A percentile compares a stretch with the other conserved stretches of the same genome.
Conservation (phyloP, 2,888 invertebrate genomes). For the Uloborus plumipes region DNA sequence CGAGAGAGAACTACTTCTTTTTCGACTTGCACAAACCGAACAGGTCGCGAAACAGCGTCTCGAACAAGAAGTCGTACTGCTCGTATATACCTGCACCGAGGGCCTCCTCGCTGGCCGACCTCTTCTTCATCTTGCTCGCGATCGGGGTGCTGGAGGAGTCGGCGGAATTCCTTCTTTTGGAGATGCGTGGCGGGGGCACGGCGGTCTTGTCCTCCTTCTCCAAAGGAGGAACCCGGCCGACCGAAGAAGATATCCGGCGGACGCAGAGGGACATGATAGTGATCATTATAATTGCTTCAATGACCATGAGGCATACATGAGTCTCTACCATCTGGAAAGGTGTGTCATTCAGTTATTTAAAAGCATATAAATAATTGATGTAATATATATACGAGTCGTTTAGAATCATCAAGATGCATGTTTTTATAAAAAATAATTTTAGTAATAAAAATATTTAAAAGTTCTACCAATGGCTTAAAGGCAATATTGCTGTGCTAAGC, state of each 20-base stretch:
- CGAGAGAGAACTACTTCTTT: background rate
- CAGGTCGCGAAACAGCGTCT: conserved; percentile 19
- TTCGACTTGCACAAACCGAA: background rate
- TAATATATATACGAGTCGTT: too few relatives aligned
- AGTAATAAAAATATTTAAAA: too few relatives aligned
- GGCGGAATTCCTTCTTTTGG: conserved; percentile 54
- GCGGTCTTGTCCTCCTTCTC: conserved; percentile 12
- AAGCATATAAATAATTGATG: background rate
- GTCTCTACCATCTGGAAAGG: conserved; percentile 68
- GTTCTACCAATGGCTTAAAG: too few relatives aligned
- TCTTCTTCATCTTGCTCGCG: conserved; percentile 49
- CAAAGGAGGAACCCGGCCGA: conserved; percentile 10
- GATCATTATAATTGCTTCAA: conserved; percentile 69
- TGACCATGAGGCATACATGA: conserved; percentile 69
- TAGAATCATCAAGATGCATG: too few relatives aligned
- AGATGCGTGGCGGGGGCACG: conserved; percentile 30
- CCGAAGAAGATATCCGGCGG: conserved; percentile 44
- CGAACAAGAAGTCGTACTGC: conserved; percentile 46
- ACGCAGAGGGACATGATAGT: conserved; percentile 70
- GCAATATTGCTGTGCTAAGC: too few relatives aligned
- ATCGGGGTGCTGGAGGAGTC: conserved; percentile 38
- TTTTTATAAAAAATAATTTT: too few relatives aligned
- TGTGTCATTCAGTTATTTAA: background rate
- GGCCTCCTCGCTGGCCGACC: conserved; percentile 56
- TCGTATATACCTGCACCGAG: conserved; percentile 56